Conservation (phyloP, 2,888 invertebrate species). For the Mycogona germanica region DNA sequence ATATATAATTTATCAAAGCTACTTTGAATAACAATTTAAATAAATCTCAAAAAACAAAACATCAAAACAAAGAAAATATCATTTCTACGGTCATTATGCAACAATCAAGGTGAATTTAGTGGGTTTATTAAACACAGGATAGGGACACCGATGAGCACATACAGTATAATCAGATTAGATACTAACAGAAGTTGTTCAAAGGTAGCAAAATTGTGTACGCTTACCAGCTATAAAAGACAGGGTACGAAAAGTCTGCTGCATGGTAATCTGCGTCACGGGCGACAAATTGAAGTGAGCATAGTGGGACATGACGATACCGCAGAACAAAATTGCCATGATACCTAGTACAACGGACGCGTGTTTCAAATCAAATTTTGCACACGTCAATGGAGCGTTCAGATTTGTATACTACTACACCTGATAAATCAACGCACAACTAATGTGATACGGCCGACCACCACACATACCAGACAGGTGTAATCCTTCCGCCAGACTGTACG, state of each 20-base stretch:
- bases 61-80: neutral
- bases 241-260: constrained; percentile 97
- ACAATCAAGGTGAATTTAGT: no score
- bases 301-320: constrained; percentile 99
- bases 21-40: neutral
- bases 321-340: constrained; percentile 98
- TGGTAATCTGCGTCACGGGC: constrained; percentile 96
- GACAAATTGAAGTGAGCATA: constrained; percentile 98
- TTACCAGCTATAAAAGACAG: constrained; percentile 77
- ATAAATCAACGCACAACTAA: constrained; percentile 10
- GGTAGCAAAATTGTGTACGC: constrained; percentile 17
- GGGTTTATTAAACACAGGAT: no score
- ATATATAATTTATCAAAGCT: neutral
- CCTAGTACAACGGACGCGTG: constrained; percentile 41
- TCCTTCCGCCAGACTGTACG: constrained; percentile 96
- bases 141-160: no score
- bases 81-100: no score
- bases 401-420: no score
- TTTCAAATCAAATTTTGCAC: constrained; percentile 4
- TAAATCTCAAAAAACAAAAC: neutral
- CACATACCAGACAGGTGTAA: constrained; percentile 71
- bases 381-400: constrained; percentile 4
- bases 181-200: neutral
- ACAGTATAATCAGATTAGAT: no score
- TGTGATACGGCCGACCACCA: no score